Evolutionary conservation across 2,888 invertebrate genomes (phyloP).

Genomic region (Ernsta delagoae): DNA sequence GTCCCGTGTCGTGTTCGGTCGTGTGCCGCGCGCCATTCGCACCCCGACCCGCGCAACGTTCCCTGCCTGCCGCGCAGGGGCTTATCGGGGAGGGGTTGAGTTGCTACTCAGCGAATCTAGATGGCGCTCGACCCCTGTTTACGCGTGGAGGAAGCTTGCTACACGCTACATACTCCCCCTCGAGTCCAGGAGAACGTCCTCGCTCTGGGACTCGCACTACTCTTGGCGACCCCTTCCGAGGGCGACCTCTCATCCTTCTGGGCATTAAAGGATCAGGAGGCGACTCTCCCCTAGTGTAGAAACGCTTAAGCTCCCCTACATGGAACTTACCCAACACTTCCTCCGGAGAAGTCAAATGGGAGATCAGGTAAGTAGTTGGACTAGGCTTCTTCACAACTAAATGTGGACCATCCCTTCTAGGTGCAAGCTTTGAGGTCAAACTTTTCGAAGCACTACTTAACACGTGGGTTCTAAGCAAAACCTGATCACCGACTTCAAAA

Average conservation of each 20-base stretch:
- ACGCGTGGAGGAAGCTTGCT: no score
- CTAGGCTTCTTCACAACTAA: not conserved
- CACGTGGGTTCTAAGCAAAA: not conserved
- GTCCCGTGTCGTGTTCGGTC: no score
- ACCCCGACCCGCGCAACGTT: no score
- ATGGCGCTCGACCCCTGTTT: no score
- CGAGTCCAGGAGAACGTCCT: constrained; percentile 16
- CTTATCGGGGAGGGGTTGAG: no score
- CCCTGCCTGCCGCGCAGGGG: no score
- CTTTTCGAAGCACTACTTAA: not conserved
- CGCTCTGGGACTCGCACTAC: constrained; percentile 2
- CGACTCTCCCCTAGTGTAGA: constrained; percentile 4
- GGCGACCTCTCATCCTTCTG: constrained; percentile 8
- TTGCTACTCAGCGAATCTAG: no score
- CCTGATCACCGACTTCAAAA: constrained; percentile 5
- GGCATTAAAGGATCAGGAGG: constrained; percentile 8
- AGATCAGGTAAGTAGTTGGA: constrained; percentile 5
- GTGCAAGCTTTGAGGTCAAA: not conserved
- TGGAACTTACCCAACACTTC: constrained; percentile 7
- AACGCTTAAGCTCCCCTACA: constrained; percentile 5
- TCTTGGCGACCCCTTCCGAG: not conserved
- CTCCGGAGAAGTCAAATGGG: constrained; percentile 2
- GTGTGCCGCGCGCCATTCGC: no score
- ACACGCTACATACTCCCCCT: constrained; percentile 10
- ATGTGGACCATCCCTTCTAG: constrained; percentile 1